Percentiles rank a stretch among this genome's conserved stretches.
Conservation (phyloP, 1,140 invertebrate genomes). For the Philopotamus ludificatus region DNA sequence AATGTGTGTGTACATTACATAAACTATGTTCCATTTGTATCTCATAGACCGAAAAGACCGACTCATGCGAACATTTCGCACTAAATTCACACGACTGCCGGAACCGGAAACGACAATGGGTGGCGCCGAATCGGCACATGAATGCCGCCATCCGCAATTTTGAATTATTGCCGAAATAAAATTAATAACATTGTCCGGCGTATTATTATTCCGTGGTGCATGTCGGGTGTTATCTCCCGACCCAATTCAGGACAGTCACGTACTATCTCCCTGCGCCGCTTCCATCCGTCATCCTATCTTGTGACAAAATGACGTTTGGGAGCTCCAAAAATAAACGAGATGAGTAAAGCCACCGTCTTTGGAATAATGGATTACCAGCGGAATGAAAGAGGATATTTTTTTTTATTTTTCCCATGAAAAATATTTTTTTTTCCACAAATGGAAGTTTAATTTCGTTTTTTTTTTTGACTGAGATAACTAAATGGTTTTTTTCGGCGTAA, state of each 20-base stretch:
- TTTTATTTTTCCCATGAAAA: too few species aligned
- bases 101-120: conserved; percentile 1
- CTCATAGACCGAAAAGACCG: too few species aligned
- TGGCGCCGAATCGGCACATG: not conserved
- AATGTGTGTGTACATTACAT: too few species aligned
- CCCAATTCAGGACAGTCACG: not conserved
- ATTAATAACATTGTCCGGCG: not conserved
- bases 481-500: too few species aligned
- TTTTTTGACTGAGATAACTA: too few species aligned
- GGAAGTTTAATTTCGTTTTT: too few species aligned
- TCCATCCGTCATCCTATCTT: not conserved
- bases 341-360: not conserved
- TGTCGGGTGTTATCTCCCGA: not conserved
- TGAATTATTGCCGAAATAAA: not conserved
- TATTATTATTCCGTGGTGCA: not conserved
- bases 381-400: too few species aligned
- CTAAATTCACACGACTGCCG: not conserved
- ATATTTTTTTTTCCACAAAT: too few species aligned
- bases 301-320: not conserved
- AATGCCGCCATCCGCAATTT: not conserved
- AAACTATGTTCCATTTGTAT: too few species aligned
- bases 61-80: not conserved
- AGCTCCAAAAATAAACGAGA: not conserved
- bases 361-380: not conserved
- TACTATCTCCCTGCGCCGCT: not conserved